Evolutionary conservation across 2,888 invertebrate species (phyloP).

Genomic region (Ennomos erosarius): DNA sequence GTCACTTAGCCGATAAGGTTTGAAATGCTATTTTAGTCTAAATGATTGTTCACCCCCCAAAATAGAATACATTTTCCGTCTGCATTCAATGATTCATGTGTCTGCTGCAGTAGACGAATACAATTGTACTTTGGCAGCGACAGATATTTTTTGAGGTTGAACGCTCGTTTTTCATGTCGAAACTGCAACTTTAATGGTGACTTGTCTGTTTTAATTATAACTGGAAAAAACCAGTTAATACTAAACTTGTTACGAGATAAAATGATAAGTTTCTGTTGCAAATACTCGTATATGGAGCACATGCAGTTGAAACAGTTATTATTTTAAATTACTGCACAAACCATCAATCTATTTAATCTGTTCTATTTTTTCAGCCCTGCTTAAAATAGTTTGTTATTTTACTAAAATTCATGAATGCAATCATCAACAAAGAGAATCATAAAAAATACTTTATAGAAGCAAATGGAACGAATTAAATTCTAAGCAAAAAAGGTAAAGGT

Average conservation of each 20-base stretch:
- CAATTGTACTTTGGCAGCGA: slow-evolving; percentile 62
- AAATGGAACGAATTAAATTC: too few relatives aligned
- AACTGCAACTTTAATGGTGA: slow-evolving; percentile 44
- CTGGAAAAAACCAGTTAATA: slow-evolving; percentile 34
- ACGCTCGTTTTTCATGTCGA: slow-evolving; percentile 55
- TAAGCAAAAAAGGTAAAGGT: too few relatives aligned
- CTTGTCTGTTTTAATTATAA: slow-evolving; percentile 34
- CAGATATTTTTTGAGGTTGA: slow-evolving; percentile 54
- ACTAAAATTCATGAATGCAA: too few relatives aligned
- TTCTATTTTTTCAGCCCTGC: too few relatives aligned
- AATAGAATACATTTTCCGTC: slow-evolving; percentile 68
- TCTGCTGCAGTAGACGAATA: slow-evolving; percentile 81
- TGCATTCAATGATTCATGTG: slow-evolving; percentile 80
- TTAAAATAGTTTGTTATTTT: too few relatives aligned
- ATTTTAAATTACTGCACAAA: not conserved
- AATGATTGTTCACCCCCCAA: slow-evolving; percentile 64
- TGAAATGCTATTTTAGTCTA: slow-evolving; percentile 45
- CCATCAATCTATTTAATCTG: too few relatives aligned
- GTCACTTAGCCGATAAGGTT: slow-evolving; percentile 37
- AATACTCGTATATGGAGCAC: not conserved
- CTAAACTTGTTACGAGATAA: slow-evolving; percentile 23
- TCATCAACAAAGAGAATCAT: too few relatives aligned
- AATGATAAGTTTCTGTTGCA: slow-evolving; percentile 20
- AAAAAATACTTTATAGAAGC: too few relatives aligned
- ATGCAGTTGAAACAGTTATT: slow-evolving; percentile 21